These are phyloP conservation scores for Drosophila willistoni DNA, from an alignment of 1,140 invertebrate species.

Conservation along the genomic window DNA sequence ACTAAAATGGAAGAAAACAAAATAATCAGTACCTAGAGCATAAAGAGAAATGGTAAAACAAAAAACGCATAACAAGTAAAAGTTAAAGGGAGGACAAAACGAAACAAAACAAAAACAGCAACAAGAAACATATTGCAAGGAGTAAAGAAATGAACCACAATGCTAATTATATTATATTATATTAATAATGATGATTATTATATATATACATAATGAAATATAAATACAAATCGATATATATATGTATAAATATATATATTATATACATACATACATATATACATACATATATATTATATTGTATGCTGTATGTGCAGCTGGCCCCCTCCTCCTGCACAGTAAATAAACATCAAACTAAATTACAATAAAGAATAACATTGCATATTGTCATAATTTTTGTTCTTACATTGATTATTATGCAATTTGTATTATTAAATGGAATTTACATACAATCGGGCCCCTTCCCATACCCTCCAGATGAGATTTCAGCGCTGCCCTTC, in stretches of 20 bases:
- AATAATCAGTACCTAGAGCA: constrained; percentile 70
- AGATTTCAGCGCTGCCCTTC: neutral
- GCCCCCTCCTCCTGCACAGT: constrained; percentile 44
- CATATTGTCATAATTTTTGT: constrained; percentile 54
- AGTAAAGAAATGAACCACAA: constrained; percentile 45
- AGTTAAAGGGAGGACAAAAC: neutral
- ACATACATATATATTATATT: constrained; percentile 41
- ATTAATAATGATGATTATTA: constrained; percentile 50
- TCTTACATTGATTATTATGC: constrained; percentile 10
- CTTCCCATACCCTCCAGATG: neutral
- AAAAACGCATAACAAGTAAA: constrained; percentile 48
- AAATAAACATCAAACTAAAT: constrained; percentile 61
- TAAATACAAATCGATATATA: constrained; percentile 39
- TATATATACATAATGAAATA: constrained; percentile 45
- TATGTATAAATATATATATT: constrained; percentile 56
- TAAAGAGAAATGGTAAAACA: constrained; percentile 42
- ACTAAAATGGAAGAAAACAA: constrained; percentile 22
- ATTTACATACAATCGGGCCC: constrained; percentile 19
- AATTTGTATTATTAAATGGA: constrained; percentile 8
- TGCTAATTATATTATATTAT: constrained; percentile 72
- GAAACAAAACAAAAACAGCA: constrained; percentile 26
- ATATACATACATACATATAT: constrained; percentile 56
- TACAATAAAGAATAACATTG: constrained; percentile 81
- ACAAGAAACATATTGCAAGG: constrained; percentile 77
- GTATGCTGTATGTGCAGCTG: constrained; percentile 49